A percentile compares a stretch with the other conserved stretches of the same genome.
Evolutionary conservation across 2,113 vertebrate species (phyloP).

Genomic region (Tetrax tetrax): DNA sequence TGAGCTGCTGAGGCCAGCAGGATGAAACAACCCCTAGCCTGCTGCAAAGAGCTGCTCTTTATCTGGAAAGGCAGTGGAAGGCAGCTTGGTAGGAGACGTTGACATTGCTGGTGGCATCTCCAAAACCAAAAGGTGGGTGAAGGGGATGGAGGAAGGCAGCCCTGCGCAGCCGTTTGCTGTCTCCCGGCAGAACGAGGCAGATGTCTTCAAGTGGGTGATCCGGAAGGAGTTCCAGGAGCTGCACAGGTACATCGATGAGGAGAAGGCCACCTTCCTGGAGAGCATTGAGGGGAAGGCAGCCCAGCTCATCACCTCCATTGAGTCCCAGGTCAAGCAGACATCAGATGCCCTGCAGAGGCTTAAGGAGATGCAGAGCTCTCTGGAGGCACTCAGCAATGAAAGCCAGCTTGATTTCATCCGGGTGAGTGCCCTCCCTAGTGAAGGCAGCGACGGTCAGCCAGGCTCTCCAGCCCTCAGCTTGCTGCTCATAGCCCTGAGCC

Average conservation of each 20-base stretch:
- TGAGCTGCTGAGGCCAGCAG: not conserved
- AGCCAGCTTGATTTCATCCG: conserved; percentile 78
- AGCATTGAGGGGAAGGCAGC: conserved; percentile 74
- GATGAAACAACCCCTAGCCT: not conserved
- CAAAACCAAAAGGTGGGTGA: not conserved
- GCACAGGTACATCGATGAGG: conserved; percentile 80
- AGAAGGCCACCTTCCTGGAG: conserved; percentile 81
- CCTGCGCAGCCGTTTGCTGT: not conserved
- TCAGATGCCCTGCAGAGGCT: conserved; percentile 67
- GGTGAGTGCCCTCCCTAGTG: conserved; percentile 30
- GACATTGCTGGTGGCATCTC: not conserved
- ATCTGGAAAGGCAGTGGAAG: not conserved
- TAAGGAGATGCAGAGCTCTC: conserved; percentile 67
- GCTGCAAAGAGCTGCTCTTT: not conserved
- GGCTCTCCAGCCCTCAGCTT: not conserved
- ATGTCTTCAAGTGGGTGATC: conserved; percentile 86
- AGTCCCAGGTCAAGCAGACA: conserved; percentile 80
- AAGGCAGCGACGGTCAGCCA: not conserved
- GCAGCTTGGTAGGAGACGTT: rapidly evolving
- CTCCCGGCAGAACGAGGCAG: conserved; percentile 78
- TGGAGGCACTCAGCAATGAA: conserved; percentile 77
- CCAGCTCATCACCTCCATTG: conserved; percentile 76
- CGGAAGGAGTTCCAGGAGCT: conserved; percentile 84
- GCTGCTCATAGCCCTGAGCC: not conserved
- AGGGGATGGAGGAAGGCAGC: not conserved